These are phyloP conservation scores for Scylla paramamosain DNA, from an alignment of 1,140 invertebrate species.

Conservation along the genomic window DNA sequence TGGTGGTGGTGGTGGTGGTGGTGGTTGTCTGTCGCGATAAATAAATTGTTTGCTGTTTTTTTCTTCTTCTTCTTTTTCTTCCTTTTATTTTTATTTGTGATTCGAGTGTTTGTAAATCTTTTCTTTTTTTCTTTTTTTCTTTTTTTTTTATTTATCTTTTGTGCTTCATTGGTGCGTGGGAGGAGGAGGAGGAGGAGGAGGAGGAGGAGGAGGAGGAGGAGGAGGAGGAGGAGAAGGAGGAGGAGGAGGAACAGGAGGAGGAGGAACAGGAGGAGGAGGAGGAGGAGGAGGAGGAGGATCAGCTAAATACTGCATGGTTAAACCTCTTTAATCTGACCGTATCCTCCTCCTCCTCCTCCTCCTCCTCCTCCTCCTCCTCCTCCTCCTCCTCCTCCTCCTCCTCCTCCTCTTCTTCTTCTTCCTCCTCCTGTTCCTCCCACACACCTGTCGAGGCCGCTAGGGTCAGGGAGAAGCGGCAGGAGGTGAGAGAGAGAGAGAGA, in stretches of 20 bases:
- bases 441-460: no score
- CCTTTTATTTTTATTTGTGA: no score
- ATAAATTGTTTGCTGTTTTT: no score
- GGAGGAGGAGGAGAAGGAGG: not conserved
- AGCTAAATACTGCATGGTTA: not conserved
- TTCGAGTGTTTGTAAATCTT: not conserved
- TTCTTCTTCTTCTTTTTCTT: no score
- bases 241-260: not conserved
- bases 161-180: no score
- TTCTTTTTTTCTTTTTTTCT: not conserved
- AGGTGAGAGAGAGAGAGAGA: not conserved
- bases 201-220: slow-evolving; percentile 34
- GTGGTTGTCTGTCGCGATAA: no score
- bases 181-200: not conserved
- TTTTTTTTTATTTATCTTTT: slow-evolving; percentile 13
- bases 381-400: no score
- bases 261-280: slow-evolving; percentile 14
- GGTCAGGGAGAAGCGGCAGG: not conserved
- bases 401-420: no score
- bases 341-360: not conserved
- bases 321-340: no score
- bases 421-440: no score
- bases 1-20: no score
- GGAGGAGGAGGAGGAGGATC: slow-evolving; percentile 31
- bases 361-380: not conserved